These are phyloP conservation scores for Leucosticte australis DNA, from an alignment of 2,113 vertebrate species.

Conservation along the genomic window DNA sequence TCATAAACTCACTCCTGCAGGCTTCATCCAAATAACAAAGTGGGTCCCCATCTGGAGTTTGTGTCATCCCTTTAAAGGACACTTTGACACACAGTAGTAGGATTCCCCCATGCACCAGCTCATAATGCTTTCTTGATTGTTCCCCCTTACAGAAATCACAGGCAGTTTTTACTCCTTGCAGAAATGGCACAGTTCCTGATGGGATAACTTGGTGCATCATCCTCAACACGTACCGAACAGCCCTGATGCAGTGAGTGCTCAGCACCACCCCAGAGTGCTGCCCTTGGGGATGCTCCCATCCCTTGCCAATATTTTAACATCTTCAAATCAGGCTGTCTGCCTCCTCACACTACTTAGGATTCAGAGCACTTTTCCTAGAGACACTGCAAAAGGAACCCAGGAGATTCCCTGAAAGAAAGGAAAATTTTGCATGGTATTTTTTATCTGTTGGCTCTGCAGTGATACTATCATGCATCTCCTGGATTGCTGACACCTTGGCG, in stretches of 20 bases:
- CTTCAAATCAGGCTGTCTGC: background rate
- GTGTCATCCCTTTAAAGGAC: background rate
- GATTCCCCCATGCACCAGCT: background rate
- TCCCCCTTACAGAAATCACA: background rate
- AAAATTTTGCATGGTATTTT: background rate
- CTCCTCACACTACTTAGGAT: background rate
- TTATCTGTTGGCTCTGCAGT: background rate
- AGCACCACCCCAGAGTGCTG: background rate
- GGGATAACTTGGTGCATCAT: background rate
- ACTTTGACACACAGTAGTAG: background rate
- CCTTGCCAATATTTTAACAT: background rate
- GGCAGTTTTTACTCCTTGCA: background rate
- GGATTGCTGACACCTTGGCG: background rate
- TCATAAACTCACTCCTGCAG: background rate
- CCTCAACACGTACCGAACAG: background rate
- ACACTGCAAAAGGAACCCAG: background rate
- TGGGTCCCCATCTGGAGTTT: background rate
- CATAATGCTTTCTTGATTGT: background rate
- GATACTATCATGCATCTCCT: background rate
- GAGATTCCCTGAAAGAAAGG: background rate
- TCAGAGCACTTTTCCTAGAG: background rate
- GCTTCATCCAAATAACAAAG: background rate
- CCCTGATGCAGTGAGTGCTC: background rate
- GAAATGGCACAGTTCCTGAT: background rate
- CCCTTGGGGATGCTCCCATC: background rate